phyloP scores from a whole-genome alignment of 1,140 invertebrate species.

The Drosophila erecta region DNA sequence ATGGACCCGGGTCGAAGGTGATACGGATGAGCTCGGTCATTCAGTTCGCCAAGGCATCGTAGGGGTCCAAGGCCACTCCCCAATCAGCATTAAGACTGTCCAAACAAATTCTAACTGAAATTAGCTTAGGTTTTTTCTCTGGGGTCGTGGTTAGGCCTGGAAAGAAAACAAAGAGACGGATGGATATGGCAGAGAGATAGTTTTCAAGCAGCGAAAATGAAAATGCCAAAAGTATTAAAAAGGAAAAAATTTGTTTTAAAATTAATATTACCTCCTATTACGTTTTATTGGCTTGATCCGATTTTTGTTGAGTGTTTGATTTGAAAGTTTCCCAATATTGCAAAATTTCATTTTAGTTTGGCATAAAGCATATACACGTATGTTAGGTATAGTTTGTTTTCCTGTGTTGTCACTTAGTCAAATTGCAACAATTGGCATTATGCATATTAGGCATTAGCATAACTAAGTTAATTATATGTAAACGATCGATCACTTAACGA shows the following conservation, averaged over 20 bases:
- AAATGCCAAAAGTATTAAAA: constrained; percentile 83
- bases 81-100: constrained; percentile 76
- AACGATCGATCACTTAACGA: constrained; percentile 25
- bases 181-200: constrained; percentile 18
- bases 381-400: constrained; percentile 9
- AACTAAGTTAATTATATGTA: constrained; percentile 19
- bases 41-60: constrained; percentile 91
- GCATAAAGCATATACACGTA: background rate
- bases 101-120: constrained; percentile 74
- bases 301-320: constrained; percentile 59
- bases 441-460: constrained; percentile 42
- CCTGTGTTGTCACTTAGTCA: constrained; percentile 49
- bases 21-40: constrained; percentile 91
- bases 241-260: constrained; percentile 55
- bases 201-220: constrained; percentile 46
- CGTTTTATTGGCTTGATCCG: constrained; percentile 16
- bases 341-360: constrained; percentile 27
- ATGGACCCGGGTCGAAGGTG: constrained; percentile 66
- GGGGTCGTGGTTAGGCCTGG: constrained; percentile 17
- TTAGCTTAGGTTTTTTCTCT: constrained; percentile 56
- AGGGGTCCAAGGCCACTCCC: constrained; percentile 54
- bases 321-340: constrained; percentile 31
- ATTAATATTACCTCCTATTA: constrained; percentile 19
- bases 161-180: background rate
- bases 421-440: constrained; percentile 57